Evolutionary conservation across 2,797 vertebrate species (phyloP), one percentile per base, ranked within the genome.

Genomic region (Betta splendens): DNA sequence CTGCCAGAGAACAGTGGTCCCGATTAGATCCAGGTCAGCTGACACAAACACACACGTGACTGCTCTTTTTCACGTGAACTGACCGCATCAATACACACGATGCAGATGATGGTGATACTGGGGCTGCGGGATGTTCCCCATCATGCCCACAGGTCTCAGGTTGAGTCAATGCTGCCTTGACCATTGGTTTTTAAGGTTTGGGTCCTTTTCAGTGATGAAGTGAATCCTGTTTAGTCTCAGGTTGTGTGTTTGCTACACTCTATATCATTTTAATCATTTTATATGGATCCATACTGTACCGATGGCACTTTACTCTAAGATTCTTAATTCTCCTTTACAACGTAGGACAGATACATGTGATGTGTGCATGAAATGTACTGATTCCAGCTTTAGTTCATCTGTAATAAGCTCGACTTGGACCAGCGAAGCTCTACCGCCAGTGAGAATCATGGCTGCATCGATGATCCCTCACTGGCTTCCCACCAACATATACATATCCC

Each of bases 21-120:
- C 48, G 21, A 81, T n/a, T n/a, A n/a, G n/a, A 76, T 83, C 60
- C 81, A 81, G 84, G 85, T 87, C 85, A 89, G 16, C 55, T 79
- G 78, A 67, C 69, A 52, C 58, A 70, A 64, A 78, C 71, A 81
- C 38, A 69, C 56, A 58, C 53, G 51, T 47, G 37, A 53, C 53
- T 73, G 69, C 76, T 74, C 68, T 33, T 13, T 64, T 82, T 55
- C 42, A 55, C 49, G 48, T 68, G 64, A 62, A 74, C 25, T 42
- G 55, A 64, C 47, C 21, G 67, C 44, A 67, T 51, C 56, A 40
- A 33, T 60, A 53, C 71, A 43, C 69, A 70, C 18, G 35, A 65
- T n/a, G 48, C 46, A 66, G 71, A 53, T 60, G 36, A 46, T 61
- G 39, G 44, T 61, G 39, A 44, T 29, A 31, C 15, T 29, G 36